These are phyloP conservation scores for Gymnobelideus leadbeateri DNA, from an alignment of 2,113 vertebrate species.

Conservation along the genomic window DNA sequence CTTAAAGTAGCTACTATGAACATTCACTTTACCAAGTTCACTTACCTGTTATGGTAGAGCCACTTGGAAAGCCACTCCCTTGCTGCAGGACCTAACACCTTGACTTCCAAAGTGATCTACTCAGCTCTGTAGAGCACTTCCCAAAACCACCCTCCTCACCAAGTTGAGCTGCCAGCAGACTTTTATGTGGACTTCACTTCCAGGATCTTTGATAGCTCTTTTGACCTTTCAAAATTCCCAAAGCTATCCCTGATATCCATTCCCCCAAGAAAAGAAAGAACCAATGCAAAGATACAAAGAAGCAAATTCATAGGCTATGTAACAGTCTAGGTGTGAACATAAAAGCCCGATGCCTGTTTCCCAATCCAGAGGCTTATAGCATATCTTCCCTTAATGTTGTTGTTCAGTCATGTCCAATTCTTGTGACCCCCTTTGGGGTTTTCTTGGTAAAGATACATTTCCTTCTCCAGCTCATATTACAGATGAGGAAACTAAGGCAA, in stretches of 20 bases:
- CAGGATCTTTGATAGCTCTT: background rate
- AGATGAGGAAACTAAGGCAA: background rate
- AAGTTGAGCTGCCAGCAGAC: background rate
- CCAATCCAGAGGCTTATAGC: no score
- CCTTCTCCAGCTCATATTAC: background rate
- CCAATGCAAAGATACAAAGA: background rate
- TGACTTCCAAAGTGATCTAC: no score
- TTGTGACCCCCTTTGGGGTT: background rate
- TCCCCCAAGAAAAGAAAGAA: background rate
- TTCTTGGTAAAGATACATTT: background rate
- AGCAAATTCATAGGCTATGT: background rate
- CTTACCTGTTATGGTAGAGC: no score
- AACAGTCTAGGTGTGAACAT: background rate
- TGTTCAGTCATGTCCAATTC: background rate
- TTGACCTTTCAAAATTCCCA: background rate
- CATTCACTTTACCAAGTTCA: background rate
- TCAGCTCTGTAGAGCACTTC: background rate
- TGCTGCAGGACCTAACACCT: background rate
- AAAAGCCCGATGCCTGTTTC: background rate
- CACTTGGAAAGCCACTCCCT: background rate
- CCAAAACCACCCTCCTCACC: background rate
- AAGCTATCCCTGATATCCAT: background rate
- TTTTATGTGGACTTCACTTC: no score
- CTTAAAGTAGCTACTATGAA: background rate
- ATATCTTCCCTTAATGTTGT: background rate